phyloP scores from a whole-genome alignment of 2,888 invertebrate genomes.

The Ichneumon xanthorius region DNA sequence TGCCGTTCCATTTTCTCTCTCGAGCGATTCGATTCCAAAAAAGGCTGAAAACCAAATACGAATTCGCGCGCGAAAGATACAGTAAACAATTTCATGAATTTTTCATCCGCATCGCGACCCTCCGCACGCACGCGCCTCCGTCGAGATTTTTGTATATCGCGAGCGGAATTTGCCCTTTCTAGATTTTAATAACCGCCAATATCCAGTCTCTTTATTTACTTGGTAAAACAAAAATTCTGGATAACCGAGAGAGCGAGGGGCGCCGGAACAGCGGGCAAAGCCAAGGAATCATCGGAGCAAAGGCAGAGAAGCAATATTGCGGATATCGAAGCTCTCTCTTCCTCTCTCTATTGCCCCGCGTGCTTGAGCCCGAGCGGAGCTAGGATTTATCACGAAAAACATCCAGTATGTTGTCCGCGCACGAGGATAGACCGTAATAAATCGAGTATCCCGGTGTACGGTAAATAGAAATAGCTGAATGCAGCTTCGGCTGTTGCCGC shows the following conservation, averaged over 20 bases:
- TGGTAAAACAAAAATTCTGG: slow-evolving; percentile 12
- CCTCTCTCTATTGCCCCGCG: slow-evolving; percentile 12
- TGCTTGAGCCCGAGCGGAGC: slow-evolving; percentile 53
- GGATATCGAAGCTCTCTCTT: slow-evolving; percentile 50
- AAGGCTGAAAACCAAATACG: not conserved
- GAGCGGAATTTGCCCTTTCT: slow-evolving; percentile 29
- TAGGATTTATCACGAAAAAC: slow-evolving; percentile 67
- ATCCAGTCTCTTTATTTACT: slow-evolving; percentile 25
- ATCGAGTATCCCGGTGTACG: slow-evolving; percentile 66
- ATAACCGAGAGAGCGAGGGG: not conserved
- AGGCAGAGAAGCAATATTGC: slow-evolving; percentile 59
- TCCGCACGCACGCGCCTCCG: not conserved
- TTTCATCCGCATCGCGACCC: not conserved
- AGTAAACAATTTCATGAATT: not conserved
- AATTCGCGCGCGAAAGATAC: not conserved
- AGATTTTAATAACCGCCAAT: slow-evolving; percentile 14
- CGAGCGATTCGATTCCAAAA: not conserved
- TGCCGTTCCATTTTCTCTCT: not conserved
- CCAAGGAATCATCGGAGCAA: slow-evolving; percentile 39
- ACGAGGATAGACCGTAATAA: slow-evolving; percentile 64
- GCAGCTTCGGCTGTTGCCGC: slow-evolving; percentile 43
- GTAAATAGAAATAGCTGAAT: slow-evolving; percentile 65
- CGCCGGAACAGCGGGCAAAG: slow-evolving; percentile 3
- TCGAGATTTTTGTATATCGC: slow-evolving; percentile 15
- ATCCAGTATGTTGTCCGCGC: slow-evolving; percentile 58